phyloP scores from a whole-genome alignment of 2,888 invertebrate species.

The Stenoptilia bipunctidactyla region DNA sequence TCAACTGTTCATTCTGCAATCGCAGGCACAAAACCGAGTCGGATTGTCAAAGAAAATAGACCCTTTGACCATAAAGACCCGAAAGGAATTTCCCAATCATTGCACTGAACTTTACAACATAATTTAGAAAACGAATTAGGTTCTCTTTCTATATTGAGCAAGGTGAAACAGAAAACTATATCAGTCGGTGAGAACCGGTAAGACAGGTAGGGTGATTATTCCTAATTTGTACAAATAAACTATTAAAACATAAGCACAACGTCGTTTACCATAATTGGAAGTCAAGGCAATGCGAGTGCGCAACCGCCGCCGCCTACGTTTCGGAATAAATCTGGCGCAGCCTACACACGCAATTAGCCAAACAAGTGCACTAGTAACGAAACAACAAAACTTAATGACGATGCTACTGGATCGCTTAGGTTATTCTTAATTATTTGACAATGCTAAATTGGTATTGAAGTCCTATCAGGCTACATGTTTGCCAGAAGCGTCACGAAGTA shows the following conservation, averaged over 20 bases:
- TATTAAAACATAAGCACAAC: conserved; percentile 40
- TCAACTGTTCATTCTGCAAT: conserved; percentile 28
- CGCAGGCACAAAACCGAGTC: conserved; percentile 26
- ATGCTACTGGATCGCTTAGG: no score
- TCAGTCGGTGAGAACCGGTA: conserved; percentile 12
- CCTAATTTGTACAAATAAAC: conserved; percentile 43
- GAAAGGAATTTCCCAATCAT: neutral
- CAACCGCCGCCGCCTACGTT: conserved; percentile 26
- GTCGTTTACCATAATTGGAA: conserved; percentile 48
- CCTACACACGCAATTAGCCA: conserved; percentile 47
- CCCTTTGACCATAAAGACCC: conserved; percentile 2
- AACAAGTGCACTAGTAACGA: neutral
- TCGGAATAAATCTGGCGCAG: conserved; percentile 42
- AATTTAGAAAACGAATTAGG: conserved; percentile 1
- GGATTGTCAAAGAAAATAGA: conserved; percentile 41
- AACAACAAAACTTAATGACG: no score
- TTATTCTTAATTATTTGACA: no score
- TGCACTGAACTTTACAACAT: neutral
- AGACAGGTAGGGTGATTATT: conserved; percentile 28
- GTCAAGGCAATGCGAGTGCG: conserved; percentile 37
- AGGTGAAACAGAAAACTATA: conserved; percentile 2
- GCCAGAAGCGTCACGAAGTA: no score
- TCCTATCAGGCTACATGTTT: no score
- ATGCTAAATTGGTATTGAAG: no score
- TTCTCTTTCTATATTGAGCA: neutral